Evolutionary conservation across 2,113 vertebrate species (phyloP).

Genomic region (Eupsittula cactorum): DNA sequence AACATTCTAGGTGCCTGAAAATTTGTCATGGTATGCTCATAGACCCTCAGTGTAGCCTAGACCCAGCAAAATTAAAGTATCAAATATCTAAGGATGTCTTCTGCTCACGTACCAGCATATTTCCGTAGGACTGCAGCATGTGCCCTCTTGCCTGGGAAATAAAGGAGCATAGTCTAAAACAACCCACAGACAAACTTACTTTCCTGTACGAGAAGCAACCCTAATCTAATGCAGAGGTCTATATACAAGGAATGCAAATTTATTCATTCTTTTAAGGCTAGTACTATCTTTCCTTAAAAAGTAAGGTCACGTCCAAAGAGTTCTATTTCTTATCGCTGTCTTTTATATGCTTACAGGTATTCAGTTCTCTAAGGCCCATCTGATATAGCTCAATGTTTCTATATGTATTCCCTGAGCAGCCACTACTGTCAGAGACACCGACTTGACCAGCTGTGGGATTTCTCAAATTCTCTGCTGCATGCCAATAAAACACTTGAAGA

Average conservation of each 20-base stretch:
- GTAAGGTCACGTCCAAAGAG: background rate
- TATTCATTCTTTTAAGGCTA: background rate
- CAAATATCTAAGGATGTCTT: background rate
- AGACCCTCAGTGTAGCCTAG: rapidly evolving
- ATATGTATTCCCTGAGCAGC: background rate
- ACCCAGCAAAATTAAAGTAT: background rate
- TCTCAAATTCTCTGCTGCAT: background rate
- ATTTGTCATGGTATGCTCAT: background rate
- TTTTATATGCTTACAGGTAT: background rate
- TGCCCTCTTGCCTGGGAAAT: background rate
- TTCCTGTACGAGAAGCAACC: background rate
- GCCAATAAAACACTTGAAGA: background rate
- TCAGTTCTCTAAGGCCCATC: background rate
- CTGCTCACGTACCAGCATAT: background rate
- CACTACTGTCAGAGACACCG: background rate
- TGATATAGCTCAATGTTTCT: background rate
- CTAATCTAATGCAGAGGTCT: background rate
- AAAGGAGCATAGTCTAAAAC: background rate
- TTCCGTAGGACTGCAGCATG: rapidly evolving
- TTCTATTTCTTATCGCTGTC: background rate
- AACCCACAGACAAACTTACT: background rate
- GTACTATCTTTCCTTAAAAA: background rate
- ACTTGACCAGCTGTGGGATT: background rate
- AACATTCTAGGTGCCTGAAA: background rate
- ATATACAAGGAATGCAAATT: background rate